These are phyloP conservation scores for Lophius piscatorius DNA, from an alignment of 2,113 vertebrate species.

Conservation along the genomic window DNA sequence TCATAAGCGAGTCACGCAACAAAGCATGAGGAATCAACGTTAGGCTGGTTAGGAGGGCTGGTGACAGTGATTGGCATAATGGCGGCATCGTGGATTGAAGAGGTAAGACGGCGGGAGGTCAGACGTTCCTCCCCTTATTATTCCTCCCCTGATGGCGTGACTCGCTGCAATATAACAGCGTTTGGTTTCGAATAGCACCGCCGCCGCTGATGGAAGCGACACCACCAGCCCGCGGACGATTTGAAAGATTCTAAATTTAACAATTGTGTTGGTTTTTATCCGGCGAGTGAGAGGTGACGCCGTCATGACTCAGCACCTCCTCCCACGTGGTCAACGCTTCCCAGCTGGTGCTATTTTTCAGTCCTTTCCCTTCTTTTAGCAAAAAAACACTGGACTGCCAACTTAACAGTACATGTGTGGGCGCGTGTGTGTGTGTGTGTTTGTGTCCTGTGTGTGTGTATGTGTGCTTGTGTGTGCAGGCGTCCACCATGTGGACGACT, in stretches of 20 bases:
- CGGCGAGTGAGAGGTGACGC: slow-evolving; percentile 12
- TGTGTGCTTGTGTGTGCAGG: slow-evolving; percentile 7
- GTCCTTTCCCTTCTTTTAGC: slow-evolving; percentile 4
- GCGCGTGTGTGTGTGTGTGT: too few relatives aligned
- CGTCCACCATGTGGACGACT: neutral
- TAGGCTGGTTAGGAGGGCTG: slow-evolving; percentile 65
- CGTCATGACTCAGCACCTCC: slow-evolving; percentile 30
- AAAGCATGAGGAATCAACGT: slow-evolving; percentile 69
- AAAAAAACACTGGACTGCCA: slow-evolving; percentile 14
- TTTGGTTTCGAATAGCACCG: too few relatives aligned
- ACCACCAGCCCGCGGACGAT: too few relatives aligned
- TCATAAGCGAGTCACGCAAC: slow-evolving; percentile 70
- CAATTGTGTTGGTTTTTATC: too few relatives aligned
- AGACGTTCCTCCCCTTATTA: slow-evolving; percentile 52
- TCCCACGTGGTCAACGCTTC: slow-evolving; percentile 17
- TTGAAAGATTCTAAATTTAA: too few relatives aligned
- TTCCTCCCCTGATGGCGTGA: slow-evolving; percentile 44
- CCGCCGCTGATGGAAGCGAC: too few relatives aligned
- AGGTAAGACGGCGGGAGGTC: slow-evolving; percentile 67
- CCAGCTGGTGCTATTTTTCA: slow-evolving; percentile 27
- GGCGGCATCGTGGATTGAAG: slow-evolving; percentile 58
- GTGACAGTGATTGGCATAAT: slow-evolving; percentile 78
- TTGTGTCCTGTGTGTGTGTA: too few relatives aligned
- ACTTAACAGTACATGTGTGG: slow-evolving; percentile 6
- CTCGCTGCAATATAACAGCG: too few relatives aligned